A percentile compares a stretch with the other conserved stretches of the same genome.
Conservation (phyloP, 2,113 vertebrate genomes). For the Poeciliopsis retropinna region DNA sequence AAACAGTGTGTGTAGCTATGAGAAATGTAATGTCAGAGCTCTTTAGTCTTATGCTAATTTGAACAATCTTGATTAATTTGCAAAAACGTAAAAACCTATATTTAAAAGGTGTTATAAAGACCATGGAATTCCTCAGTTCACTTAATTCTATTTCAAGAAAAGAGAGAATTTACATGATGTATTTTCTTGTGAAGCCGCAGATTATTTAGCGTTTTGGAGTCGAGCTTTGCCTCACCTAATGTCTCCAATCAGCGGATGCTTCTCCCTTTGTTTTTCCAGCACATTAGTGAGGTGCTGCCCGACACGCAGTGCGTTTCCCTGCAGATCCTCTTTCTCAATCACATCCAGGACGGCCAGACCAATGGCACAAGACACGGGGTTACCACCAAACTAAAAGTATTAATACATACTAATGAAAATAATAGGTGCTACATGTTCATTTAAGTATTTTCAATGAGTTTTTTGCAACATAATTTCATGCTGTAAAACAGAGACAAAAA, state of each 20-base stretch:
- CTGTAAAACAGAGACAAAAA: not conserved
- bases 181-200: not conserved
- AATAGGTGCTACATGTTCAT: not conserved
- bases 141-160: not conserved
- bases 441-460: not conserved
- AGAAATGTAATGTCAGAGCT: no score
- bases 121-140: not conserved
- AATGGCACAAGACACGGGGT: constrained; percentile 95
- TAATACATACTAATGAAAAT: constrained; percentile 2
- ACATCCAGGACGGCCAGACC: constrained; percentile 91
- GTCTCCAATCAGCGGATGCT: constrained; percentile 90
- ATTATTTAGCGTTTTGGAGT: not conserved
- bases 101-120: no score
- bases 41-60: no score
- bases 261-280: constrained; percentile 85
- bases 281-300: constrained; percentile 84
- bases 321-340: constrained; percentile 91
- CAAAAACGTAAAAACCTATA: no score
- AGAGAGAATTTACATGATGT: no score
- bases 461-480: no score
- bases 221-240: constrained; percentile 78
- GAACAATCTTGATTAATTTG: no score
- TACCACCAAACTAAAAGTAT: constrained; percentile 90
- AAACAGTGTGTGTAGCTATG: no score
- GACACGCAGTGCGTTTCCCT: constrained; percentile 86